Base-by-base conservation (phyloP, 2,113 vertebrate species). In the Micromys minutus region DNA sequence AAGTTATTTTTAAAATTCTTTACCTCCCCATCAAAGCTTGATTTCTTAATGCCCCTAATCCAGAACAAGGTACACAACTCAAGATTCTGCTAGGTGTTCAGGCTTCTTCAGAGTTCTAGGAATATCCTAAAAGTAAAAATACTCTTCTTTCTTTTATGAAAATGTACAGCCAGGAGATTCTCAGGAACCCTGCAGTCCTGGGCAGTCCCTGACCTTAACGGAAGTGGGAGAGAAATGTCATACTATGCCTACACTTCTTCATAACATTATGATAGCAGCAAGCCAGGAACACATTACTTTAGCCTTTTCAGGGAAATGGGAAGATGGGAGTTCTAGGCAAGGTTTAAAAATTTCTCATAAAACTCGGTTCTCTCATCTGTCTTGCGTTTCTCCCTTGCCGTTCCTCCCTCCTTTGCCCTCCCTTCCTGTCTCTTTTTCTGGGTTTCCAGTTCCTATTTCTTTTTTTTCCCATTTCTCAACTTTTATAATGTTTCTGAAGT, bases 401-500 rank as follows among this genome's bases (percentile, higher is more conserved):
- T 0, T 1, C n/a, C 31, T 61, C 8, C 4, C 9, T 72, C 31
- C n/a, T 6, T 12, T 6, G 3, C 24, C n/a, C n/a, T 47, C 5
- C 26, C 45, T 0, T 63, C 29, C 15, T 8, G 13, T 31, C 63
- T 86, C n/a, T 61, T 26, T 42, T 9, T 86, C 59, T 65, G 83
- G 17, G 17, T 85, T 85, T 86, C 11, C 31, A 36, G 6, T 86
- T 50, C 47, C 12, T 36, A 12, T 24, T 47, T 85, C 17, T 65
- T 67, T 69, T 50, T 72, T 95, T 93, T 55, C 29, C 29, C 36
- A 81, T 71, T 75, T 75, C 21, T 1, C 24, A 47, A 65, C 24
- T 93, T 95, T 83, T 90, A 85, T 45, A 91, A 95, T 59, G 10
- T 42, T 63, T 95, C 57, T 91, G 81, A 91, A 90, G n/a, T 93